Conservation (phyloP, 2,888 invertebrate species). For the Myopa testacea region DNA sequence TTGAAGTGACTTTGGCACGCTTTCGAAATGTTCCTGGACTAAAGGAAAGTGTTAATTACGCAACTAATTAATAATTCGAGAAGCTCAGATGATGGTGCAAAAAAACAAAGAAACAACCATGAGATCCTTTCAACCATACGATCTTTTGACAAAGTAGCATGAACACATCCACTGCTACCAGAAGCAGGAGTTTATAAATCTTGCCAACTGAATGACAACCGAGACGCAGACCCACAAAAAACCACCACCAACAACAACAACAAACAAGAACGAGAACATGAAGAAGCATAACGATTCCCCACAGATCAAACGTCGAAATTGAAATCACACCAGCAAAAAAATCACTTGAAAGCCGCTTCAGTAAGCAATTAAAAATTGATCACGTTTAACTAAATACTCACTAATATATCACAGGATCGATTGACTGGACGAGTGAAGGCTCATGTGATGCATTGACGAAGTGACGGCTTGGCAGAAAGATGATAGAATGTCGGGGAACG, state of each 20-base stretch:
- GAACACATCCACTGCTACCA: constrained; percentile 34
- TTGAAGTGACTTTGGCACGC: constrained; percentile 18
- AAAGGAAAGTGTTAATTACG: constrained; percentile 42
- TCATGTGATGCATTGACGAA: background rate
- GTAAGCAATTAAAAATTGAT: constrained; percentile 67
- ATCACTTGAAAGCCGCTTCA: constrained; percentile 29
- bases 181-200: constrained; percentile 28
- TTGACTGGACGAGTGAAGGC: constrained; percentile 1
- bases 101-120: background rate
- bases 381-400: constrained; percentile 56
- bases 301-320: background rate
- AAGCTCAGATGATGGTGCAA: background rate
- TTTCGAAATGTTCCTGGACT: background rate
- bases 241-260: too few relatives aligned
- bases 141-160: constrained; percentile 20
- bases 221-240: background rate
- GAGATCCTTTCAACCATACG: background rate
- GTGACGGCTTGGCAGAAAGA: background rate
- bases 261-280: background rate
- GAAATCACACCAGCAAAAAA: background rate
- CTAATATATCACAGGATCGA: constrained; percentile 36
- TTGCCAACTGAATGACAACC: constrained; percentile 25
- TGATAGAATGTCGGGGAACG: background rate
- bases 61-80: constrained; percentile 38
- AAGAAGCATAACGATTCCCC: background rate